These are phyloP conservation scores for Stegana nigrithorax DNA, from an alignment of 2,888 invertebrate genomes.

Conservation along the genomic window DNA sequence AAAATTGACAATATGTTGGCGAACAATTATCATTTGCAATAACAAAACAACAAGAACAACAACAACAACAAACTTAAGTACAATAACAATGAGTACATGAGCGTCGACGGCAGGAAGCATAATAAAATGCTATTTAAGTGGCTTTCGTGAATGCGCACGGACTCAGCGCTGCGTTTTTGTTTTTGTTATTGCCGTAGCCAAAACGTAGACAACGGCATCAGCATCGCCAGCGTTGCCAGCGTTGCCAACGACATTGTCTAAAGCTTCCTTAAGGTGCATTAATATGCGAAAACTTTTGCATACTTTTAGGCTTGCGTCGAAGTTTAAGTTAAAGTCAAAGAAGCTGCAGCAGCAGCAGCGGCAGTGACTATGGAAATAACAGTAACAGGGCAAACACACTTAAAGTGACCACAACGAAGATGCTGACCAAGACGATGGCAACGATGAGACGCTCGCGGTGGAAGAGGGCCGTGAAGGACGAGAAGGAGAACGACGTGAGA, in stretches of 20 bases:
- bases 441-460: neutral
- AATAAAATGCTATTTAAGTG: neutral
- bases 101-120: too few relatives aligned
- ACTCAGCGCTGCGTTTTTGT: neutral
- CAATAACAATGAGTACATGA: too few relatives aligned
- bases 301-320: slow-evolving; percentile 53
- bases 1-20: neutral
- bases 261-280: neutral
- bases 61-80: too few relatives aligned
- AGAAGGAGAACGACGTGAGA: neutral
- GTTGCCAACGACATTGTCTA: too few relatives aligned
- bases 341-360: too few relatives aligned
- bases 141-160: neutral
- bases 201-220: too few relatives aligned
- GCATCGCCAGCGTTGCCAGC: too few relatives aligned
- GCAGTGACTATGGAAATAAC: slow-evolving; percentile 50
- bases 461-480: neutral
- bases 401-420: slow-evolving; percentile 35
- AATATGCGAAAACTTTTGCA: slow-evolving; percentile 54
- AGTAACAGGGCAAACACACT: neutral
- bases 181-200: neutral
- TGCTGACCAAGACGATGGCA: slow-evolving; percentile 29
- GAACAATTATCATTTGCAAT: slow-evolving; percentile 9
- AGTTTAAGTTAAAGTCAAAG: too few relatives aligned
- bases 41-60: neutral